Evolutionary conservation across 2,888 invertebrate species (phyloP).

Genomic region (Melanostoma mellinum): DNA sequence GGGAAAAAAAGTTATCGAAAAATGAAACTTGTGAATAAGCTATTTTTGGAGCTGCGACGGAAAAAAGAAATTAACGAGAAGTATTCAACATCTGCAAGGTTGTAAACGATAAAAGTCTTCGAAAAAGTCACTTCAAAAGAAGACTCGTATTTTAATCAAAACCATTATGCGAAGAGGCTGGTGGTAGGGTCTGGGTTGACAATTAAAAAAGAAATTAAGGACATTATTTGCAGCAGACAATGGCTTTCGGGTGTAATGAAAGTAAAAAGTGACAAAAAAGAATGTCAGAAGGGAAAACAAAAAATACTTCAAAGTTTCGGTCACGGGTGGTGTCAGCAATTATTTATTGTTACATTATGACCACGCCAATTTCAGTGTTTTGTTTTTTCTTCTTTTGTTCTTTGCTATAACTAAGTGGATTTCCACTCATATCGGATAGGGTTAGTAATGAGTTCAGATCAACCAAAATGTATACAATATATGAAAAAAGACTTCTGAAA

Average conservation of each 20-base stretch:
- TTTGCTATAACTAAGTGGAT: too few relatives aligned
- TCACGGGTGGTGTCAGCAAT: too few relatives aligned
- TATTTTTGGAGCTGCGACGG: constrained; percentile 30
- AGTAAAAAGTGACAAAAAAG: neutral
- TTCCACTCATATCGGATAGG: too few relatives aligned
- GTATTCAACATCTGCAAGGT: constrained; percentile 43
- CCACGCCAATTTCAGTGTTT: too few relatives aligned
- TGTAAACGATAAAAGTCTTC: constrained; percentile 16
- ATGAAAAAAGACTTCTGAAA: too few relatives aligned
- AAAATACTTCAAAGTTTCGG: too few relatives aligned
- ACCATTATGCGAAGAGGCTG: constrained; percentile 8
- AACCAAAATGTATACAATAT: too few relatives aligned
- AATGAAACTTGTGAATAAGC: constrained; percentile 52
- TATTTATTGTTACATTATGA: too few relatives aligned
- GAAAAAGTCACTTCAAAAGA: constrained; percentile 26
- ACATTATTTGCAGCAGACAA: constrained; percentile 47
- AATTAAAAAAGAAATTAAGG: constrained; percentile 1
- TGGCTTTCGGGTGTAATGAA: constrained; percentile 2
- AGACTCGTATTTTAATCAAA: constrained; percentile 55
- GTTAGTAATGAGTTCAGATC: too few relatives aligned
- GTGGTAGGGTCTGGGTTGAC: neutral
- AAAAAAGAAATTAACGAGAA: neutral
- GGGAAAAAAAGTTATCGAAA: constrained; percentile 52
- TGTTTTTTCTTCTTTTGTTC: too few relatives aligned
- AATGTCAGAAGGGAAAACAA: too few relatives aligned